These are phyloP conservation scores for Alviniconcha strummeri DNA, from an alignment of 2,888 invertebrate species.

Conservation along the genomic window DNA sequence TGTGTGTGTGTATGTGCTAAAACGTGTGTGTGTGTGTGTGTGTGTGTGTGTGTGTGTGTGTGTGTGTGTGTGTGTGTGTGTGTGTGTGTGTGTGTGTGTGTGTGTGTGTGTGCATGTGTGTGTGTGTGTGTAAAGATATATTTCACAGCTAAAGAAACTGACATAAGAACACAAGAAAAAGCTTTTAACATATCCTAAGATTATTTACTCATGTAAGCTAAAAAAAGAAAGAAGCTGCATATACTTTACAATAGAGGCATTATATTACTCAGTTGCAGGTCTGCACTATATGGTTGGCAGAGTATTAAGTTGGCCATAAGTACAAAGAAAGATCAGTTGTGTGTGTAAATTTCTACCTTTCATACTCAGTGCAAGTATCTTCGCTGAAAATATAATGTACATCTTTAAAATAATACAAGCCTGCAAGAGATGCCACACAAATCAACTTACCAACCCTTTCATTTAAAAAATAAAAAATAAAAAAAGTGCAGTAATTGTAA, in stretches of 20 bases:
- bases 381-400: slow-evolving; percentile 20
- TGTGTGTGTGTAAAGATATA: background rate
- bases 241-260: too few relatives aligned
- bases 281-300: too few relatives aligned
- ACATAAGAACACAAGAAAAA: background rate
- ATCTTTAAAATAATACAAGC: background rate
- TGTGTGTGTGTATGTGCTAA: too few relatives aligned
- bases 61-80: background rate
- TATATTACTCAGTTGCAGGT: too few relatives aligned
- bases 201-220: too few relatives aligned
- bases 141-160: background rate
- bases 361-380: background rate
- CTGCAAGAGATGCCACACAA: background rate
- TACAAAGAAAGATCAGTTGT: too few relatives aligned
- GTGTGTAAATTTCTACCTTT: slow-evolving; percentile 9
- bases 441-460: background rate
- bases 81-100: background rate
- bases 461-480: too few relatives aligned
- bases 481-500: background rate
- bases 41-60: background rate
- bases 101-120: background rate
- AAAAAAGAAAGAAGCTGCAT: too few relatives aligned
- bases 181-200: too few relatives aligned
- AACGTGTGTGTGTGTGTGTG: too few relatives aligned
- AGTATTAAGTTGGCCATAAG: too few relatives aligned